Evolutionary conservation across 2,888 invertebrate genomes (phyloP).

Genomic region (Cryptocephalus primarius): DNA sequence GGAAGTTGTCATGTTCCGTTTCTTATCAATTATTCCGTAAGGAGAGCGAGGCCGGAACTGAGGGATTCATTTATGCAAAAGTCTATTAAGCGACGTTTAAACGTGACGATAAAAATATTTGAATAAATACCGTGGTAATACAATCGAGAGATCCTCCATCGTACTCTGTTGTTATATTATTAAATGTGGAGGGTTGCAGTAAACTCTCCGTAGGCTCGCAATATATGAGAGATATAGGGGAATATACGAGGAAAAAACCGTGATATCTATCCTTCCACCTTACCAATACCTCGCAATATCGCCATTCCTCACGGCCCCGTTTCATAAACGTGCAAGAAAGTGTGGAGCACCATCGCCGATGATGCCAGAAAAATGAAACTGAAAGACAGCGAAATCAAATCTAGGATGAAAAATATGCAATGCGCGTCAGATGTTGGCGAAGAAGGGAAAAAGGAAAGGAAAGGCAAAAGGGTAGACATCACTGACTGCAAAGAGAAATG

Average conservation of each 20-base stretch:
- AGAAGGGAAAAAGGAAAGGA: constrained; percentile 30
- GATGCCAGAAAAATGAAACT: constrained; percentile 16
- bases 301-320: not conserved
- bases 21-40: constrained; percentile 4
- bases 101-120: no score
- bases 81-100: no score
- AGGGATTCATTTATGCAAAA: no score
- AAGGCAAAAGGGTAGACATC: constrained; percentile 22
- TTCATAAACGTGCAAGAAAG: not conserved
- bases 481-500: constrained; percentile 36
- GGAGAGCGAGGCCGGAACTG: no score
- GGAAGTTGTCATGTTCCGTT: constrained; percentile 4
- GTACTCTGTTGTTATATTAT: no score
- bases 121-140: no score
- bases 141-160: no score
- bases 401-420: constrained; percentile 37
- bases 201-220: no score
- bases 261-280: no score
- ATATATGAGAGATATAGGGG: no score
- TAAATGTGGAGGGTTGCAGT: no score
- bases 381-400: constrained; percentile 28
- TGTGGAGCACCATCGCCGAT: not conserved
- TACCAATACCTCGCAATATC: not conserved
- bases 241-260: no score
- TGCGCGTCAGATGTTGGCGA: constrained; percentile 25